These are phyloP conservation scores for Entomobrya proxima DNA, from an alignment of 2,888 invertebrate genomes.

Conservation along the genomic window DNA sequence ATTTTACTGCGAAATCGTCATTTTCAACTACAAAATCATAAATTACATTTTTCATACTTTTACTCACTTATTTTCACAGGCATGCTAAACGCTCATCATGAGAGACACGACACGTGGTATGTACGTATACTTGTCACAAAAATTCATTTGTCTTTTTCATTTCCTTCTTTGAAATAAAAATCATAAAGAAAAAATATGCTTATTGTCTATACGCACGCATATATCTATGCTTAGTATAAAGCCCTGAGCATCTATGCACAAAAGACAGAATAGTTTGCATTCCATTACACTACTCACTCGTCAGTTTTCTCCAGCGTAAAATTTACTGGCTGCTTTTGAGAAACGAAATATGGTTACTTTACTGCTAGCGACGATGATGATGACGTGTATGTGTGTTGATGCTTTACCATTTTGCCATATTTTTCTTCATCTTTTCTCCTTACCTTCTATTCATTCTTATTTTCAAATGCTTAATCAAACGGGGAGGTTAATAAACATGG, in stretches of 20 bases:
- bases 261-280: slow-evolving; percentile 10
- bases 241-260: no score
- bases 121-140: slow-evolving; percentile 43
- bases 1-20: slow-evolving; percentile 7
- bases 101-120: slow-evolving; percentile 10
- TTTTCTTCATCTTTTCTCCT: background rate
- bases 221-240: background rate
- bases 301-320: slow-evolving; percentile 19
- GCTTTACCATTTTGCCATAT: slow-evolving; percentile 4
- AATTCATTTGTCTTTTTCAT: slow-evolving; percentile 53
- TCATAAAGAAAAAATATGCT: background rate
- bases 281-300: slow-evolving; percentile 5
- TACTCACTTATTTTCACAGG: slow-evolving; percentile 3
- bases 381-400: slow-evolving; percentile 24
- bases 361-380: background rate
- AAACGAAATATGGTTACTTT: slow-evolving; percentile 20
- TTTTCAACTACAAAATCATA: slow-evolving; percentile 24
- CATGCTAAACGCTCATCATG: slow-evolving; percentile 26
- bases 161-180: background rate
- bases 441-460: no score
- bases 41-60: slow-evolving; percentile 40
- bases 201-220: background rate
- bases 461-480: slow-evolving; percentile 37
- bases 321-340: background rate
- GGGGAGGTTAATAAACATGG: slow-evolving; percentile 28